Evolutionary conservation across 2,888 invertebrate species (phyloP).

Genomic region (Norana najaformis): DNA sequence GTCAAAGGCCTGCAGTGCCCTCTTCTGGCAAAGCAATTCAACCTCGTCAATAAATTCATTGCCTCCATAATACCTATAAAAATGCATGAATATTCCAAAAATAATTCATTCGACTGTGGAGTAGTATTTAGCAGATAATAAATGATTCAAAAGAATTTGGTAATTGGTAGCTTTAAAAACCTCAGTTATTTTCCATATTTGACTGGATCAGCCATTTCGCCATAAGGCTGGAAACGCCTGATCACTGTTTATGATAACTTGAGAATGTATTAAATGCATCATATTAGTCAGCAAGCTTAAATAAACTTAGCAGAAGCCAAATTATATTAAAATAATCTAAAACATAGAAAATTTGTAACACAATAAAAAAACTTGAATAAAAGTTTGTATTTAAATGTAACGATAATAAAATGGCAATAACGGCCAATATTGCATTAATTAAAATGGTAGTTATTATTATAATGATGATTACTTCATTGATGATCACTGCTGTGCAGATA

Average conservation of each 20-base stretch:
- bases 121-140: neutral
- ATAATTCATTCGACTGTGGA: neutral
- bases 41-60: slow-evolving; percentile 93
- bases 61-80: slow-evolving; percentile 88
- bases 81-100: slow-evolving; percentile 8
- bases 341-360: neutral
- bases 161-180: neutral
- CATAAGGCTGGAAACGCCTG: neutral
- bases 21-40: slow-evolving; percentile 83
- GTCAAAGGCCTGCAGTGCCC: slow-evolving; percentile 81
- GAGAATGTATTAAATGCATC: neutral
- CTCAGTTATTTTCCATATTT: neutral
- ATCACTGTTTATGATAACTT: neutral
- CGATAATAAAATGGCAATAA: too few species aligned
- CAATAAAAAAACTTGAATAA: too few species aligned
- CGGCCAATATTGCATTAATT: too few species aligned
- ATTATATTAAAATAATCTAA: neutral
- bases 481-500: too few species aligned
- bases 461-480: too few species aligned
- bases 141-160: neutral
- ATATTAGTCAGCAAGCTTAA: too few species aligned
- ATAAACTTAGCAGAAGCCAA: neutral
- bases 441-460: too few species aligned
- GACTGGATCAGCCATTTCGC: neutral
- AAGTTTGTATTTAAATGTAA: neutral